phyloP scores from a whole-genome alignment of 2,113 vertebrate species.

The Hucho hucho region DNA sequence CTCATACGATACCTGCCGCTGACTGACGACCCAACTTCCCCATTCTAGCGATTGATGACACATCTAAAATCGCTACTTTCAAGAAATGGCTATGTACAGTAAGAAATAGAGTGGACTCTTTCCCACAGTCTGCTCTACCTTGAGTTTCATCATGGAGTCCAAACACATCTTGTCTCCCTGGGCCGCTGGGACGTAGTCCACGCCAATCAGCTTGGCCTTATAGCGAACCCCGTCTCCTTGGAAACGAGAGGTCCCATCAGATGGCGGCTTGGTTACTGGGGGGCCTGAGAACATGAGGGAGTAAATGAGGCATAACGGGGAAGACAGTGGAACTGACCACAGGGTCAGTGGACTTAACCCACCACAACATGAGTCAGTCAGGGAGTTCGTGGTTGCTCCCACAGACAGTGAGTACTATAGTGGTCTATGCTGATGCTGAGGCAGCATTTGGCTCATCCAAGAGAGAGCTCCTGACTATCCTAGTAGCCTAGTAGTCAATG shows the following conservation, averaged over 20 bases:
- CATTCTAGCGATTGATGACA: background rate
- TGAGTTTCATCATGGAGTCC: conserved; percentile 96
- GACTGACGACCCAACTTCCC: background rate
- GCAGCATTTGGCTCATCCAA: conserved; percentile 9
- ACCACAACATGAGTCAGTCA: background rate
- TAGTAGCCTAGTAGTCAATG: conserved; percentile 26
- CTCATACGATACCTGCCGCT: background rate
- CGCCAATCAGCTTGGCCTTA: conserved; percentile 88
- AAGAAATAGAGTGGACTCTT: background rate
- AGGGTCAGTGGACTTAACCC: background rate
- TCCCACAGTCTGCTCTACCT: conserved; percentile 1
- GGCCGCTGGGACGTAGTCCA: conserved; percentile 83
- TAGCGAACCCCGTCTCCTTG: conserved; percentile 75
- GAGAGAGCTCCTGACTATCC: background rate
- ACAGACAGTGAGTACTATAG: background rate
- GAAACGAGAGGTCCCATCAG: conserved; percentile 52
- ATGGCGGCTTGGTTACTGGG: conserved; percentile 6
- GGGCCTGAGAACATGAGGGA: conserved; percentile 35
- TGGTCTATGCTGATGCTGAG: conserved; percentile 6
- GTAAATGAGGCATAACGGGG: background rate
- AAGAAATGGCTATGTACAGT: background rate
- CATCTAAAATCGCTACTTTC: background rate
- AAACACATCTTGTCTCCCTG: conserved; percentile 93
- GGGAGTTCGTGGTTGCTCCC: background rate
- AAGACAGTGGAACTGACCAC: conserved; percentile 5